Base-by-base conservation (phyloP, 2,888 invertebrate genomes). In the Nomada ferruginata region DNA sequence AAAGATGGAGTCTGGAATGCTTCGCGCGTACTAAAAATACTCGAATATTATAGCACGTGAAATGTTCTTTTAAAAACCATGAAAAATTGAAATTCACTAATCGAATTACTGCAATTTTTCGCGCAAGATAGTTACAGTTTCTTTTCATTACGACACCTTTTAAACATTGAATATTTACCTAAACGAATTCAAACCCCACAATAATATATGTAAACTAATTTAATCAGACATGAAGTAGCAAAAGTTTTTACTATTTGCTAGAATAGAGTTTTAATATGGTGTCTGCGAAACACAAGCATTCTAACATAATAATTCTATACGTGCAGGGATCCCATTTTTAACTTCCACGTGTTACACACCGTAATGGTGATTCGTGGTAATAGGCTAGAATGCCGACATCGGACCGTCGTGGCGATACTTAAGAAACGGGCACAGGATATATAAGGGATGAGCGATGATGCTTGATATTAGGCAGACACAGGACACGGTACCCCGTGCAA, bases 401-500 rank as follows among this genome's bases (percentile, higher is more conserved):
- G 82, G 74, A 66, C 63, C 78, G 70, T 66, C 78, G 52, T 65
- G 65, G 53, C 57, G 79, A 72, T 82, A 61, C 81, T 87, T 82
- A 82, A 83, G 86, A 69, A 86, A 83, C 77, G 79, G 82, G 68
- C 81, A 73, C 69, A 76, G 60, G 76, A 80, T 57, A 57, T 84
- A 79, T 83, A 87, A 87, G 86, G 88, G 89, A 92, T 92, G 91
- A 91, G 89, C 90, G 91, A 92, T 91, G 92, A 91, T 91, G 91
- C 85, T 87, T 89, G 91, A 92, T 92, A 92, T 92, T 92, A 92
- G 92, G 91, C 90, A 81, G 85, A 86, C 85, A 81, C 83, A 87
- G 87, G 87, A 87, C 89, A 90, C 83, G 87, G 85, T 88, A 87
- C 87, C 85, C 86, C 83, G 82, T 83, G 85, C 87, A 87, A 90